Conservation (phyloP, 2,888 invertebrate species). For the Mayetiola destructor region DNA sequence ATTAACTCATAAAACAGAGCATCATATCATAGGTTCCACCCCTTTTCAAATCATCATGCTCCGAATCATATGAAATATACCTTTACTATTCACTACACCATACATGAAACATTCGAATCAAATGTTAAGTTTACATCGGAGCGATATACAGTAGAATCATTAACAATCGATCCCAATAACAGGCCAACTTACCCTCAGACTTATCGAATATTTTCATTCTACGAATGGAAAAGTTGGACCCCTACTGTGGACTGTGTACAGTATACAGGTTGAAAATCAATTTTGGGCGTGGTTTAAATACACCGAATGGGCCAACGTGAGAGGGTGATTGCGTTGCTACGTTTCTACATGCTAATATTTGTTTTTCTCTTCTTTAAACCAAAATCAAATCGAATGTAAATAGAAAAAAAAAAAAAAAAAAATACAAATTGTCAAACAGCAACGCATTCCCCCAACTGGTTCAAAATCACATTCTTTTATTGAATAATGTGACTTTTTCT, state of each 20-base stretch:
- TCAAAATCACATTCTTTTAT: background rate
- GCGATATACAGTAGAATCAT: no score
- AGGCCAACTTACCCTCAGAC: background rate
- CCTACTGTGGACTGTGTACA: background rate
- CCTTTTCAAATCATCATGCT: background rate
- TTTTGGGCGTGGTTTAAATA: background rate
- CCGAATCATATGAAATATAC: background rate
- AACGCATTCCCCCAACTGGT: background rate
- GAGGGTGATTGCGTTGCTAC: background rate
- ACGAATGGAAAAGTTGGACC: background rate
- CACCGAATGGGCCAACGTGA: background rate
- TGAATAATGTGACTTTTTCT: background rate
- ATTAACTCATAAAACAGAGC: no score
- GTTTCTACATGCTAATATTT: background rate
- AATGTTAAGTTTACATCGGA: background rate
- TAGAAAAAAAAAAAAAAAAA: background rate
- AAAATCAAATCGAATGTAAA: no score
- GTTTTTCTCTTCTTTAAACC: no score
- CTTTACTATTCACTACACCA: background rate
- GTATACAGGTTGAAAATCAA: background rate
- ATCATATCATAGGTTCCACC: slow-evolving; percentile 1
- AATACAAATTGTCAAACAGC: background rate
- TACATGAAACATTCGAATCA: background rate
- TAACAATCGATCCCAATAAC: background rate
- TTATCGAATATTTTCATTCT: background rate